Conservation (phyloP, 2,113 vertebrate genomes). For the Pachypanchax playfairii region DNA sequence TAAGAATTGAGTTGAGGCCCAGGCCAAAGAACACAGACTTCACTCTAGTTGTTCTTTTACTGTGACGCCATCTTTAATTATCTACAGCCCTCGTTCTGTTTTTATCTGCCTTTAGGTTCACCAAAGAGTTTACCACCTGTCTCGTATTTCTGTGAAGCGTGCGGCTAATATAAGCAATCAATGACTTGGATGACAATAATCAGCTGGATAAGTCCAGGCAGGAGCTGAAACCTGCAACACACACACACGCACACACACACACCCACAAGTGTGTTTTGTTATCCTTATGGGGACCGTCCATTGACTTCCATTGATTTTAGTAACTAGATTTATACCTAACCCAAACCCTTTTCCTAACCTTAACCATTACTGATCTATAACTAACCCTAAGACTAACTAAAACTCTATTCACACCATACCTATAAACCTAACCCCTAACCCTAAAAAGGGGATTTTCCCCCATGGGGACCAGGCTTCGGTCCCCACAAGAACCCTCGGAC, state of each 20-base stretch:
- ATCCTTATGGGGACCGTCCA: no score
- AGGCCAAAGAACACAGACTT: not conserved
- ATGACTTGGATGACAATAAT: conserved; percentile 58
- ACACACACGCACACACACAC: conserved; percentile 14
- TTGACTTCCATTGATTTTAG: no score
- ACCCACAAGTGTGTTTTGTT: no score
- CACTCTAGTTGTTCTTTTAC: not conserved
- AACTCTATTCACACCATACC: no score
- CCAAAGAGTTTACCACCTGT: conserved; percentile 29
- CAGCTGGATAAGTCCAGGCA: conserved; percentile 6
- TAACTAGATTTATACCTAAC: no score
- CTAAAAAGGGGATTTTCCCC: no score
- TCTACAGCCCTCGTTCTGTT: conserved; percentile 17
- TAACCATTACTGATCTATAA: no score
- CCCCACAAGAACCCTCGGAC: no score
- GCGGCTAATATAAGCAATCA: conserved; percentile 72
- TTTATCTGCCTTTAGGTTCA: conserved; percentile 31
- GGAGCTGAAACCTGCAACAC: conserved; percentile 19
- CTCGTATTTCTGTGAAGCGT: conserved; percentile 62
- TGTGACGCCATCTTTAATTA: conserved; percentile 32
- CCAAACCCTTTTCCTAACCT: no score
- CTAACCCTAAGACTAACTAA: no score
- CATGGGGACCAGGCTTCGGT: no score
- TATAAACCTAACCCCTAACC: no score
- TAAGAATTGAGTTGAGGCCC: not conserved